Percentiles rank a stretch among this genome's conserved stretches.
phyloP scores from a whole-genome alignment of 1,140 invertebrate genomes.

The Holotrichia oblita region DNA sequence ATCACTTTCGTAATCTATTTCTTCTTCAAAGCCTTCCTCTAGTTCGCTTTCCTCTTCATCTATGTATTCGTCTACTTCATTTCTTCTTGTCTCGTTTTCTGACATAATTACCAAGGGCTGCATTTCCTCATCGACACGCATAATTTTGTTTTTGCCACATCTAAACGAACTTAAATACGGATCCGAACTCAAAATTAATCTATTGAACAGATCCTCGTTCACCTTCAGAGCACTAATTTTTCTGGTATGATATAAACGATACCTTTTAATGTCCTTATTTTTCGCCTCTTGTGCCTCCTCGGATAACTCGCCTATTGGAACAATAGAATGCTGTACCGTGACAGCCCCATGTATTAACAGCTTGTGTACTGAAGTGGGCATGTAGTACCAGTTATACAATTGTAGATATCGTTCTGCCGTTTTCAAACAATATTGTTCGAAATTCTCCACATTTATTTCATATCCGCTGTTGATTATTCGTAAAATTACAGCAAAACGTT shows the following conservation, averaged over 20 bases:
- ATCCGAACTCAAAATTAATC: background rate
- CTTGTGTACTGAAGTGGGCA: constrained; percentile 20
- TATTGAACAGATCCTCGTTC: background rate
- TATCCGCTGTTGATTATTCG: background rate
- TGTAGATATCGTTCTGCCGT: constrained; percentile 22
- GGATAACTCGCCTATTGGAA: background rate
- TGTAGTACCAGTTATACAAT: constrained; percentile 20
- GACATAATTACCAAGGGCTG: background rate
- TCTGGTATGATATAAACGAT: background rate
- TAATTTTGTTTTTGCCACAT: background rate
- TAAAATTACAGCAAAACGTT: constrained; percentile 14
- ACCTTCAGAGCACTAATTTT: background rate
- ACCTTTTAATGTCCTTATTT: constrained; percentile 6
- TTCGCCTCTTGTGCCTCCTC: constrained; percentile 9
- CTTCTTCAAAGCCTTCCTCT: no score
- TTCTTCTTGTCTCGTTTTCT: background rate
- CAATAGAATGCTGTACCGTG: background rate
- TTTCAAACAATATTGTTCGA: background rate
- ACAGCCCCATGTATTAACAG: constrained; percentile 12
- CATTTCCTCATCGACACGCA: background rate
- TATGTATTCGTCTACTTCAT: background rate
- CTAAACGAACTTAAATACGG: background rate
- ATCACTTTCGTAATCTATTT: background rate
- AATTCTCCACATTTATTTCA: constrained; percentile 33
- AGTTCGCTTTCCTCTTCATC: background rate